phyloP scores from a whole-genome alignment of 1,140 invertebrate genomes.

The Amyelois transitella region DNA sequence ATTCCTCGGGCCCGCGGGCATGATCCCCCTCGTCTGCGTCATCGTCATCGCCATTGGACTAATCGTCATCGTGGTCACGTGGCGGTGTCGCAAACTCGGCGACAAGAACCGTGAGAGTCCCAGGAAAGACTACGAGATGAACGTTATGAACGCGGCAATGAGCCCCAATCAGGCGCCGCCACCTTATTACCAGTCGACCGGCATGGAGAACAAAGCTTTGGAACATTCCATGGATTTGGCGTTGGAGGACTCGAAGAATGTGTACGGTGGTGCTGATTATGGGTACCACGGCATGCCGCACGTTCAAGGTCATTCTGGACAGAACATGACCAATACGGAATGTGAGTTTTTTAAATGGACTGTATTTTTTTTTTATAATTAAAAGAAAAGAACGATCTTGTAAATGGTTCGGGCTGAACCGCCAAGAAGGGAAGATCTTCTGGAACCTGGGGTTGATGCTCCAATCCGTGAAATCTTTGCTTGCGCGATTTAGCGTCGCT shows the following conservation, averaged over 20 bases:
- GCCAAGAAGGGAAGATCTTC: too few relatives aligned
- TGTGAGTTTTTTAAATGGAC: conserved; percentile 80
- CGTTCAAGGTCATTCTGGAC: conserved; percentile 42
- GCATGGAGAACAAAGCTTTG: conserved; percentile 92
- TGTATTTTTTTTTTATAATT: too few relatives aligned
- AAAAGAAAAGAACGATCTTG: neutral
- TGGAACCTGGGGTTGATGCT: too few relatives aligned
- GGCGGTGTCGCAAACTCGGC: neutral
- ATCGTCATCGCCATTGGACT: neutral
- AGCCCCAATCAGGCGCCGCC: conserved; percentile 87
- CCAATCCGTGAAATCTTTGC: too few relatives aligned
- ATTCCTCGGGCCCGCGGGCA: conserved; percentile 81
- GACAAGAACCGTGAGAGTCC: neutral
- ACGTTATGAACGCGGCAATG: conserved; percentile 85
- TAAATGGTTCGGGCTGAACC: too few relatives aligned
- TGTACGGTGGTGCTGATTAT: conserved; percentile 87
- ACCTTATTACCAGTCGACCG: conserved; percentile 88
- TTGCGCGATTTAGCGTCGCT: too few relatives aligned
- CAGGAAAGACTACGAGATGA: conserved; percentile 93
- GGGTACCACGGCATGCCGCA: conserved; percentile 82
- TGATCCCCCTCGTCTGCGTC: conserved; percentile 80
- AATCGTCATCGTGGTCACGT: neutral
- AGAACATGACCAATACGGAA: conserved; percentile 83
- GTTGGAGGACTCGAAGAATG: conserved; percentile 88
- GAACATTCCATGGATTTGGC: conserved; percentile 89